phyloP scores from a whole-genome alignment of 2,113 vertebrate genomes.

The Sisor rabdophorus region DNA sequence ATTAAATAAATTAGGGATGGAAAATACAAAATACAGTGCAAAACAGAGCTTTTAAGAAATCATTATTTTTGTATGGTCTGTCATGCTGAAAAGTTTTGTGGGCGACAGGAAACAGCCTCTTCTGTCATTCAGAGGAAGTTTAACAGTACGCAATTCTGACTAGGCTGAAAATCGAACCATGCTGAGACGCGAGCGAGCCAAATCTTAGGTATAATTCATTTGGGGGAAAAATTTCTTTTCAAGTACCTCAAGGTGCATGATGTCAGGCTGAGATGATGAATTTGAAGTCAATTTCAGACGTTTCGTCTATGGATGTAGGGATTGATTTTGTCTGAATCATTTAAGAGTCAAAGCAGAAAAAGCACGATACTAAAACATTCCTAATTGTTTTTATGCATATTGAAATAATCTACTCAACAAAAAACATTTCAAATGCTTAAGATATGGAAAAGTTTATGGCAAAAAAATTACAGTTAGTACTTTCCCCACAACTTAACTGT shows the following conservation, averaged over 20 bases:
- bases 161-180: slow-evolving; percentile 42
- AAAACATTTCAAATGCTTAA: background rate
- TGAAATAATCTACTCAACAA: background rate
- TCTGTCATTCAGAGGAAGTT: slow-evolving; percentile 52
- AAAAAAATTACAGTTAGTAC: background rate
- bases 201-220: slow-evolving; percentile 41
- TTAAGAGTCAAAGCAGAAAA: slow-evolving; percentile 4
- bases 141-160: slow-evolving; percentile 51
- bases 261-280: slow-evolving; percentile 26
- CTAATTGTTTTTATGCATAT: background rate
- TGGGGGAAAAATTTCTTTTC: slow-evolving; percentile 31
- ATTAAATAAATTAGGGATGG: slow-evolving; percentile 57
- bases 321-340: slow-evolving; percentile 21
- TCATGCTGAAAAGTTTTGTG: slow-evolving; percentile 38
- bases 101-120: slow-evolving; percentile 49
- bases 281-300: slow-evolving; percentile 32
- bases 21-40: slow-evolving; percentile 54
- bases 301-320: slow-evolving; percentile 25
- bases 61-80: slow-evolving; percentile 56
- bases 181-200: slow-evolving; percentile 31
- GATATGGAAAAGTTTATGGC: background rate
- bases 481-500: background rate
- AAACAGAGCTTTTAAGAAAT: slow-evolving; percentile 57
- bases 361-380: background rate
- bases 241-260: slow-evolving; percentile 40